Base-by-base conservation (phyloP, 2,113 vertebrate species). In the Grammomys dolichurus region DNA sequence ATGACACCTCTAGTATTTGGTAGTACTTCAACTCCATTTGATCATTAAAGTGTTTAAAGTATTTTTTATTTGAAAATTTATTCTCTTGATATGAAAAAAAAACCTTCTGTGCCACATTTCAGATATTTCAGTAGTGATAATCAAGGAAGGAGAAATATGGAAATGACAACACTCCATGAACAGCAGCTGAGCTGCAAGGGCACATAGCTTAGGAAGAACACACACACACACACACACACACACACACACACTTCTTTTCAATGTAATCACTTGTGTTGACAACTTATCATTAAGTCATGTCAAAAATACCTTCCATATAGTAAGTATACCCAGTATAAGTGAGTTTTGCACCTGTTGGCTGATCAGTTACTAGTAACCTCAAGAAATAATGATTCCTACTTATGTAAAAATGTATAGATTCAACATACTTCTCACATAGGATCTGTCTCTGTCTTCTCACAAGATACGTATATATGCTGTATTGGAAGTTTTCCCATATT, bases 81-180 rank as follows among this genome's bases (percentile, higher is more conserved):
- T 93, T 36, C 4, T 92, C 87, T 26, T 69, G 20, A 28, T 56
- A 24, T 72, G 6, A 24, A 81, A 80, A 81, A 20, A 82, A 84
- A 63, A 43, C 86, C 40, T 95, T 2, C 14, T 88, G 28, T 86
- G 73, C 0, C 60, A 89, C 5, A 75, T 20, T 93, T 84, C 36
- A 51, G 12, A 6, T 65, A 75, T 70, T 87, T 86, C 17, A 48
- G 12, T 84, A 40, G 5, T 86, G 26, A 70, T 72, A 40, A 76
- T 67, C 46, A n/a, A 81, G 7, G 17, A 51, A 90, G 2, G 7
- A 82, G 0, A 43, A 40, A 16, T 60, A 17, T 51, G 73, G 9
- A 87, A 89, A 95, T 90, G 63, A 51, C 19, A 92, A 80, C 43
- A 46, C 56, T 88, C 22, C 17, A 33, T 48, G 28, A 73, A 93